A percentile compares a stretch with the other conserved stretches of the same genome.
These are phyloP conservation scores for Macrophya annulata DNA, from an alignment of 2,888 invertebrate genomes.

Conservation along the genomic window DNA sequence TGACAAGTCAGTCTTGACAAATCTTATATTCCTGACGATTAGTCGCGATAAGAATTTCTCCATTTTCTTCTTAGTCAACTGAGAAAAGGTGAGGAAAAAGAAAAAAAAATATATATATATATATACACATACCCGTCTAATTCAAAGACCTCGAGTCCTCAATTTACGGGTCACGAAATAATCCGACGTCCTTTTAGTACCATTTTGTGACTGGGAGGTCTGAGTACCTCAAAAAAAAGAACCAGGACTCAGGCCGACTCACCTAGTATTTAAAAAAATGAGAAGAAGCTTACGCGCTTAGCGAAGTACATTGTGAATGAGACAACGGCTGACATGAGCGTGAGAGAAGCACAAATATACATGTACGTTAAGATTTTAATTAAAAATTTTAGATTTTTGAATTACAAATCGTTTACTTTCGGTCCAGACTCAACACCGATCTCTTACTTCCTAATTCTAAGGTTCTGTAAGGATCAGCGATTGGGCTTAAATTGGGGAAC, in stretches of 20 bases:
- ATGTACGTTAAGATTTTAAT: no score
- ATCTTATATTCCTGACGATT: constrained; percentile 40
- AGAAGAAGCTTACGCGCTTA: background rate
- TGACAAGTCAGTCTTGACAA: constrained; percentile 28
- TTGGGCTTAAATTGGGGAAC: background rate
- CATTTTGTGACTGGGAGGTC: background rate
- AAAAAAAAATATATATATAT: background rate
- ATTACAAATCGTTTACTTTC: background rate
- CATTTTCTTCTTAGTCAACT: background rate
- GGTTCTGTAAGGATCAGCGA: background rate
- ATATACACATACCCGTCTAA: background rate
- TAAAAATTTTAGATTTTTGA: background rate
- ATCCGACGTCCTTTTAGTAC: constrained; percentile 18
- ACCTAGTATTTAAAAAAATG: background rate
- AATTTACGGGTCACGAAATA: background rate
- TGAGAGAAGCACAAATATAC: no score
- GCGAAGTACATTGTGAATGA: constrained; percentile 2
- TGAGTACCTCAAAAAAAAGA: background rate
- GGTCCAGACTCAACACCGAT: background rate
- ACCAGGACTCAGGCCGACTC: background rate
- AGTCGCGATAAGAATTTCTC: constrained; percentile 41
- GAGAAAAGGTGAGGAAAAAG: background rate
- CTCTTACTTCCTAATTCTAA: background rate
- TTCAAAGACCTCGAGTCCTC: background rate
- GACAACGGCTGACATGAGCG: background rate